These are phyloP conservation scores for Myrmecobius fasciatus DNA, from an alignment of 2,113 vertebrate species.

Conservation along the genomic window DNA sequence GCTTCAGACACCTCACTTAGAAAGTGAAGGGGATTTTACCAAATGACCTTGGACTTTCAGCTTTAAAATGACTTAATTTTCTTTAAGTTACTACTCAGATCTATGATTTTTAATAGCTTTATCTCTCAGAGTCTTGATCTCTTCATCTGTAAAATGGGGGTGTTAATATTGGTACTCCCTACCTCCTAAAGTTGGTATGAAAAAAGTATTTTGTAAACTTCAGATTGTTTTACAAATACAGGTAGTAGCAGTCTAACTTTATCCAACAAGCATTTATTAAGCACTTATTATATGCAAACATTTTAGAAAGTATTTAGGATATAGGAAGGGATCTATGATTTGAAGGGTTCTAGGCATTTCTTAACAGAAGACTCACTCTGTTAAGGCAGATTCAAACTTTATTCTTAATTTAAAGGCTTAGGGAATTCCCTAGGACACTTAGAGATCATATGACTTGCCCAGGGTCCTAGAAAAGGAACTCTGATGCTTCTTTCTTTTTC, in stretches of 20 bases:
- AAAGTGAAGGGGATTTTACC: neutral
- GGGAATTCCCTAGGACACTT: neutral
- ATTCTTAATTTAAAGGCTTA: neutral
- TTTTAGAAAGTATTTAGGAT: neutral
- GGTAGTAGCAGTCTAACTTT: too few species aligned
- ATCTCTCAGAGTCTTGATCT: neutral
- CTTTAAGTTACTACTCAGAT: neutral
- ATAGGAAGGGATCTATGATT: neutral
- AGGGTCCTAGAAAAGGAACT: neutral
- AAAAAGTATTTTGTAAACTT: too few species aligned
- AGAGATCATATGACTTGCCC: neutral
- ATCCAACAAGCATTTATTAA: too few species aligned
- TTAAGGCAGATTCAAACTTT: neutral
- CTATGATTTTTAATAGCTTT: neutral
- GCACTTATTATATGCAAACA: too few species aligned
- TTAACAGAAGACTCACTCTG: neutral
- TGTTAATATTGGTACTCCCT: neutral
- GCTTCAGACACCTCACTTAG: neutral
- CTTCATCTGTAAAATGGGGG: neutral
- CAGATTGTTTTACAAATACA: too few species aligned
- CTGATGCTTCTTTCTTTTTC: neutral
- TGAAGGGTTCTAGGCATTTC: neutral
- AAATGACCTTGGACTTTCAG: neutral
- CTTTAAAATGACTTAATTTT: neutral
- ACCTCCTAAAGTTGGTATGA: too few species aligned